phyloP scores from a whole-genome alignment of 30 jellyfish, hydroid and myxozoan species.

The Cassiopea andromeda region DNA sequence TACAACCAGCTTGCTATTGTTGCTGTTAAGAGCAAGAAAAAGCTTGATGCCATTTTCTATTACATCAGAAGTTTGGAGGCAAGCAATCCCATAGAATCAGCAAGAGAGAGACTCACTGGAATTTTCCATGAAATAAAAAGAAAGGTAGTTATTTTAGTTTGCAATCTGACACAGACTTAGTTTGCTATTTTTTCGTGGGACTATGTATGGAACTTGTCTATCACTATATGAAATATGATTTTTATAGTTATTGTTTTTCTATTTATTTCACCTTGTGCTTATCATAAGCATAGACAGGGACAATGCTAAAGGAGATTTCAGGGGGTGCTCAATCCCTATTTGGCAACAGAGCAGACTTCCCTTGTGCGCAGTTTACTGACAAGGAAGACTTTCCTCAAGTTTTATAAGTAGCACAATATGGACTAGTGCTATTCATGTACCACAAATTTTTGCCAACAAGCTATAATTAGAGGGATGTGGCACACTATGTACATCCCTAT shows the following conservation, averaged over 20 bases:
- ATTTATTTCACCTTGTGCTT: no score
- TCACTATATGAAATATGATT: no score
- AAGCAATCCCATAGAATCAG: constrained; percentile 91
- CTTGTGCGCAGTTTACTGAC: no score
- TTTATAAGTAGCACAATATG: background rate
- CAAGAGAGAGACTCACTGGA: constrained; percentile 91
- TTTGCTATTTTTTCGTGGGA: background rate
- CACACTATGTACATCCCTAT: no score
- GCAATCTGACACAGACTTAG: background rate
- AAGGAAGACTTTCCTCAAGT: no score
- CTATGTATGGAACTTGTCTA: no score
- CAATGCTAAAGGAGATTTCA: no score
- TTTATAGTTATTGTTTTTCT: no score
- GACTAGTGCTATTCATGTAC: background rate
- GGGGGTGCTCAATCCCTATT: no score
- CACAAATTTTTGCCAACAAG: background rate
- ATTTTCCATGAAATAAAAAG: constrained; percentile 90
- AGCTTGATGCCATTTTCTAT: constrained; percentile 94
- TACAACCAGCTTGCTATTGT: constrained; percentile 94
- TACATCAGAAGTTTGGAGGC: constrained; percentile 90
- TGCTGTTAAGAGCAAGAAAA: constrained; percentile 83
- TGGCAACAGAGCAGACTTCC: no score
- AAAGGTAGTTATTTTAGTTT: constrained; percentile 60
- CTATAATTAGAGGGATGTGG: no score
- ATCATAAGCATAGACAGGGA: no score